These are phyloP conservation scores for Octodon degus DNA, from an alignment of 2,113 vertebrate genomes.

Conservation along the genomic window DNA sequence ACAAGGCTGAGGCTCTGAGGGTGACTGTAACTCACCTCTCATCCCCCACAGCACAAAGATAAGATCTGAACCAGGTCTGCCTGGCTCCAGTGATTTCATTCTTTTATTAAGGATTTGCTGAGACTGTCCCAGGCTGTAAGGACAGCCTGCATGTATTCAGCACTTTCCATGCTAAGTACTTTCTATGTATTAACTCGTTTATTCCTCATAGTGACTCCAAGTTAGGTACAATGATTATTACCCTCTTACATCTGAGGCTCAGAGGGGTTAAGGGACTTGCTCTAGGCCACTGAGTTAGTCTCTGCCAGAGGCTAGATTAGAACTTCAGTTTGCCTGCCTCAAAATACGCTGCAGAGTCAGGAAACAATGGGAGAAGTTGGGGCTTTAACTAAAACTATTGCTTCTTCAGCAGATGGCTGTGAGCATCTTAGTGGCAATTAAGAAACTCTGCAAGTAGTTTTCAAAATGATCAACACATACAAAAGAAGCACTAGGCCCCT, in stretches of 20 bases:
- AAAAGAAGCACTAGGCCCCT: neutral
- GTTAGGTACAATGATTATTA: neutral
- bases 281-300: neutral
- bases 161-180: neutral
- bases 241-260: neutral
- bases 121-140: neutral
- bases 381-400: neutral
- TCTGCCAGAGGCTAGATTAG: neutral
- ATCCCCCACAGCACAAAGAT: neutral
- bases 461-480: neutral
- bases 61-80: neutral
- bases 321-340: neutral
- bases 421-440: neutral
- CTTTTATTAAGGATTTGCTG: neutral
- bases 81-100: neutral
- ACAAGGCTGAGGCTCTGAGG: neutral
- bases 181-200: neutral
- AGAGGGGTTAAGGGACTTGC: neutral
- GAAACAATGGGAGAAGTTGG: neutral
- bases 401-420: neutral
- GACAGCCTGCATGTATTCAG: neutral
- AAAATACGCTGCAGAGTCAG: neutral
- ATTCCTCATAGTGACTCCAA: neutral
- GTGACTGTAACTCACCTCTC: neutral
- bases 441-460: constrained; percentile 20